phyloP scores from a whole-genome alignment of 2,797 vertebrate genomes.

The Acropternis orthonyx region DNA sequence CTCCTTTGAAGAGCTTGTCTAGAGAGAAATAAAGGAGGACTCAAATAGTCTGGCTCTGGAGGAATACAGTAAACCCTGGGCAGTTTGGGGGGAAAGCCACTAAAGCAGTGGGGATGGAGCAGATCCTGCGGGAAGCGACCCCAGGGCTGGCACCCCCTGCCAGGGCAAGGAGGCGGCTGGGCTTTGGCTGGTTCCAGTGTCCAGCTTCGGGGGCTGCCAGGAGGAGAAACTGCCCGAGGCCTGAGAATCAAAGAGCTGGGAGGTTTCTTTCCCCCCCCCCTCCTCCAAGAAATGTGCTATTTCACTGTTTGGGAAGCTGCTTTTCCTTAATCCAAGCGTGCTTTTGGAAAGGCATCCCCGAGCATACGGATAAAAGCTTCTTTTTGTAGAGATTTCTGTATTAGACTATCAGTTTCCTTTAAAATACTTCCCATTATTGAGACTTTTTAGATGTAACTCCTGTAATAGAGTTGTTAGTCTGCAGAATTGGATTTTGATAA shows the following conservation, averaged over 20 bases:
- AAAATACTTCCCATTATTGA: not conserved
- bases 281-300: not conserved
- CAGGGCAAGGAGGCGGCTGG: too few relatives aligned
- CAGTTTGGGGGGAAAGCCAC: not conserved
- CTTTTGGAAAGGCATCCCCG: not conserved
- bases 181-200: not conserved
- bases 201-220: slow-evolving; percentile 33
- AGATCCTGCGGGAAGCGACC: not conserved
- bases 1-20: not conserved
- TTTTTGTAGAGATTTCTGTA: not conserved
- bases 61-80: not conserved
- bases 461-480: not conserved
- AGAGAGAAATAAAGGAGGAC: not conserved
- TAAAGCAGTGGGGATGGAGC: not conserved
- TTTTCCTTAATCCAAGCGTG: not conserved
- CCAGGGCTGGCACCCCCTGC: not conserved
- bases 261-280: too few relatives aligned
- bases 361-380: not conserved
- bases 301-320: not conserved
- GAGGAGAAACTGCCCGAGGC: not conserved
- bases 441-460: not conserved
- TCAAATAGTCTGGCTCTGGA: not conserved
- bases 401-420: not conserved
- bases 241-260: not conserved
- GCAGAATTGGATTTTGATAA: not conserved